Percentiles rank a stretch among this genome's conserved stretches.
These are phyloP conservation scores for Paracentrotus lividus DNA, from an alignment of 53 echinoderm and acorn worm species.

Conservation along the genomic window DNA sequence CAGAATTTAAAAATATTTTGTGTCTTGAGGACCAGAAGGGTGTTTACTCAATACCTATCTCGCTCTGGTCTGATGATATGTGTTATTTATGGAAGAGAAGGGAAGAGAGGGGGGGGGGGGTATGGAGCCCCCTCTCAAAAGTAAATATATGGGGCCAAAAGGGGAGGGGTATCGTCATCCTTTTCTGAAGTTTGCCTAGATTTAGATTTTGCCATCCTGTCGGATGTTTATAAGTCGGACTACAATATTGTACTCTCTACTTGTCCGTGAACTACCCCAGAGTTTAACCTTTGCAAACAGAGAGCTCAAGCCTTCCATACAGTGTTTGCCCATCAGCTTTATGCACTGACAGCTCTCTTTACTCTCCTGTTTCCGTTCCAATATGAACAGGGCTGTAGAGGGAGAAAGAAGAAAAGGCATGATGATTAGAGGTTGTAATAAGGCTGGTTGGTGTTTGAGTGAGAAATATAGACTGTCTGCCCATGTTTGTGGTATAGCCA, in stretches of 20 bases:
- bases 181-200: not conserved
- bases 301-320: not conserved
- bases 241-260: not conserved
- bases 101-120: too few relatives aligned
- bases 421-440: constrained; percentile 17
- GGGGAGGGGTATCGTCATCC: not conserved
- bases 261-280: constrained; percentile 11
- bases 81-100: too few relatives aligned
- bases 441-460: constrained; percentile 32
- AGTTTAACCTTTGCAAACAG: constrained; percentile 38
- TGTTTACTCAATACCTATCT: too few relatives aligned
- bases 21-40: too few relatives aligned
- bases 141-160: not conserved
- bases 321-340: constrained; percentile 31
- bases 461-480: not conserved
- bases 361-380: constrained; percentile 12
- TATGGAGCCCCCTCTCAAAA: not conserved
- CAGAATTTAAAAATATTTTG: too few relatives aligned
- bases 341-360: constrained; percentile 38
- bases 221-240: constrained; percentile 12
- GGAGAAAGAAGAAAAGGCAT: not conserved
- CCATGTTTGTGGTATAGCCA: not conserved
- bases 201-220: not conserved
- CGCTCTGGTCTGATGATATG: too few relatives aligned
- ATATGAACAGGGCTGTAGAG: not conserved